phyloP scores from a whole-genome alignment of 2,797 vertebrate genomes.

The Gymnodraco acuticeps region DNA sequence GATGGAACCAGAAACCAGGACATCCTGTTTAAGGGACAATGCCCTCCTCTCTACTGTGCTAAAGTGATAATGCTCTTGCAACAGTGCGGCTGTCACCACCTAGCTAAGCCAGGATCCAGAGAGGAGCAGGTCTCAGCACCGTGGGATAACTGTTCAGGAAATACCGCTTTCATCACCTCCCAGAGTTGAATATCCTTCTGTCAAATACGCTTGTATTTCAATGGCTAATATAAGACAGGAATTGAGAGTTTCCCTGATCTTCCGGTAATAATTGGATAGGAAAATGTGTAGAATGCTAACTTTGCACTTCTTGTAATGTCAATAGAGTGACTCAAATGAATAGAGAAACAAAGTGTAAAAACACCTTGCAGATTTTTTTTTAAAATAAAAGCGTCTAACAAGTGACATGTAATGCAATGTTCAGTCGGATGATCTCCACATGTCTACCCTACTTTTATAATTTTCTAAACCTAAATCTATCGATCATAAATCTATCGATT shows the following conservation, averaged over 20 bases:
- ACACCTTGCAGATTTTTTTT: neutral
- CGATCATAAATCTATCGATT: too few relatives aligned
- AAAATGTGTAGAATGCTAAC: constrained; percentile 34
- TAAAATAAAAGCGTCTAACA: too few relatives aligned
- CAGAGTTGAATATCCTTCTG: constrained; percentile 66
- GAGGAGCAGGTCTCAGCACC: constrained; percentile 45
- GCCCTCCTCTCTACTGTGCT: constrained; percentile 39
- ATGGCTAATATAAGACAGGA: constrained; percentile 48
- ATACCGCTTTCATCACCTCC: constrained; percentile 59
- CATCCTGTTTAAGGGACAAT: constrained; percentile 83
- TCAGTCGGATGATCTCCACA: too few relatives aligned
- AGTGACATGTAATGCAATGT: too few relatives aligned
- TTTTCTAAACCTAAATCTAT: too few relatives aligned
- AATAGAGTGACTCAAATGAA: constrained; percentile 11
- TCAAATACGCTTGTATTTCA: constrained; percentile 42
- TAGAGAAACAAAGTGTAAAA: neutral
- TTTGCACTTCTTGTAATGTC: constrained; percentile 17
- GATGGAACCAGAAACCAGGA: constrained; percentile 81
- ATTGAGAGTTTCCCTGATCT: constrained; percentile 42
- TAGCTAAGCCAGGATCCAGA: constrained; percentile 49
- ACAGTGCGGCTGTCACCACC: constrained; percentile 75
- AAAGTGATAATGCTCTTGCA: constrained; percentile 72
- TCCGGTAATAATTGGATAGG: constrained; percentile 21
- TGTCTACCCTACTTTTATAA: too few relatives aligned
- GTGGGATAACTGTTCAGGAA: constrained; percentile 57